Percentiles rank a stretch among this genome's conserved stretches.
Evolutionary conservation across 1,140 invertebrate genomes (phyloP).

Genomic region (Nautilus pompilius): DNA sequence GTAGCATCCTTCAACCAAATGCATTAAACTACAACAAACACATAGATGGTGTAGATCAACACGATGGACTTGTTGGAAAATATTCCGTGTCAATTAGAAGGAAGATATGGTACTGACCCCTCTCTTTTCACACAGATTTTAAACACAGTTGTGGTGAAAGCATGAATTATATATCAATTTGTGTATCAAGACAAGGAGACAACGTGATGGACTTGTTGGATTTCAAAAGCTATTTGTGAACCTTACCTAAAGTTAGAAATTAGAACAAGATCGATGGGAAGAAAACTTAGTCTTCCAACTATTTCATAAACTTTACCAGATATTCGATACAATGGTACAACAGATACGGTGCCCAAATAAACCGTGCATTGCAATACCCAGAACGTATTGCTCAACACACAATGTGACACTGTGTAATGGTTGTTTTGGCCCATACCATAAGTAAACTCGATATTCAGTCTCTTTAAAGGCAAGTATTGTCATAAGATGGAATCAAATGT

Average conservation of each 20-base stretch:
- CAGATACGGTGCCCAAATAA: no score
- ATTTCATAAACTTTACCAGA: neutral
- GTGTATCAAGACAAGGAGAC: neutral
- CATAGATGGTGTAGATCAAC: neutral
- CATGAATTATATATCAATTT: neutral
- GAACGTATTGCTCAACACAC: neutral
- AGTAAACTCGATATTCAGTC: no score
- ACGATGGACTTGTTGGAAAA: neutral
- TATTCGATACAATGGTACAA: no score
- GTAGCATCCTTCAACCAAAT: neutral
- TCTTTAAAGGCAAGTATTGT: no score
- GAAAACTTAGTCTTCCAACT: neutral
- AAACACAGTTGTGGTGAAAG: neutral
- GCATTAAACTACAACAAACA: neutral
- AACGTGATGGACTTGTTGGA: neutral
- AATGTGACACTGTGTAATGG: no score
- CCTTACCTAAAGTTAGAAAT: neutral
- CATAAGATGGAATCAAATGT: no score
- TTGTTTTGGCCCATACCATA: no score
- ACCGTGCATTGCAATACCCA: neutral
- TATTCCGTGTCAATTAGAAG: neutral
- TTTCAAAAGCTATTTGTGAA: neutral
- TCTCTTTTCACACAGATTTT: neutral
- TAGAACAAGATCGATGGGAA: neutral
- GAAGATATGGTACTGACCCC: neutral